Percentiles rank a stretch among this genome's conserved stretches.
Evolutionary conservation across 2,113 vertebrate genomes (phyloP).

Genomic region (Xenopus tropicalis): UCB_Xtro_10.0 CM004450.2:53995001-53995500

Average conservation of each 20-base stretch:
- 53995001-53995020: too few species aligned
- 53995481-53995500: too few species aligned
- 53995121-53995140: constrained; percentile 24
- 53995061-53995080: not conserved
- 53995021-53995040: not conserved
- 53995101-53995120: constrained; percentile 13
- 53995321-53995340: constrained; percentile 20
- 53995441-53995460: too few species aligned
- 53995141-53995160: constrained; percentile 36
- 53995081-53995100: constrained; percentile 7
- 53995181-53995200: constrained; percentile 22
- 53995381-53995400: not conserved
- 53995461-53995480: too few species aligned
- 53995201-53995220: constrained; percentile 36
- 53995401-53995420: too few species aligned
- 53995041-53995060: not conserved
- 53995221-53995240: constrained; percentile 45
- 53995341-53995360: constrained; percentile 2
- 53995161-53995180: constrained; percentile 29
- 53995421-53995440: too few species aligned
- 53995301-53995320: constrained; percentile 40
- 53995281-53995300: constrained; percentile 43
- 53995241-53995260: constrained; percentile 42
- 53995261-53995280: constrained; percentile 37
- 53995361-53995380: constrained; percentile 12